These are phyloP conservation scores for Quadroppia sp. DNA, from an alignment of 2,888 invertebrate genomes.

Conservation along the genomic window DNA sequence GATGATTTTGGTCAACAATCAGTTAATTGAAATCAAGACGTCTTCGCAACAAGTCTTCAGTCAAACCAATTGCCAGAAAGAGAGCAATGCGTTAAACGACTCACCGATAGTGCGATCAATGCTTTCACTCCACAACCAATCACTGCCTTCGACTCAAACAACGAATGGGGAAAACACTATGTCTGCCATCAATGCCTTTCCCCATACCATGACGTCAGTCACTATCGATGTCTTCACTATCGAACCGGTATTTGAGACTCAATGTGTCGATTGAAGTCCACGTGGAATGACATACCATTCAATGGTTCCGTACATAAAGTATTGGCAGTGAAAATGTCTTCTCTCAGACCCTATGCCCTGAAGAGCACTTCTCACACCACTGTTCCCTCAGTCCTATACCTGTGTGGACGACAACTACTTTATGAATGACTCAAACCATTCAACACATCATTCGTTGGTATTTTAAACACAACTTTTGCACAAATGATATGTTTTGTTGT, in stretches of 20 bases:
- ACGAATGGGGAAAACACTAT: background rate
- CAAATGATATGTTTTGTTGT: no score
- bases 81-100: background rate
- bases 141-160: background rate
- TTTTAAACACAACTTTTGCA: no score
- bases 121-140: conserved; percentile 9
- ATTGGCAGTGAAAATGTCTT: no score
- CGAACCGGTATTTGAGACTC: background rate
- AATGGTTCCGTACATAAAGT: no score
- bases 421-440: no score
- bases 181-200: background rate
- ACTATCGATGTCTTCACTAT: background rate
- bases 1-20: background rate
- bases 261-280: background rate
- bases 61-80: background rate
- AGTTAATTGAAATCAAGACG: background rate
- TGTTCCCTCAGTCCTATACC: no score
- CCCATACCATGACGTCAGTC: background rate
- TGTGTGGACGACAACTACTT: no score
- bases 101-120: no score
- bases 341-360: no score
- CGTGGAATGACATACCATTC: no score
- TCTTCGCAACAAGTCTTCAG: background rate
- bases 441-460: no score
- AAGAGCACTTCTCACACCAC: no score